Evolutionary conservation across 2,797 vertebrate species (phyloP), one percentile per base, ranked within the genome.

Genomic region (Choloepus didactylus): DNA sequence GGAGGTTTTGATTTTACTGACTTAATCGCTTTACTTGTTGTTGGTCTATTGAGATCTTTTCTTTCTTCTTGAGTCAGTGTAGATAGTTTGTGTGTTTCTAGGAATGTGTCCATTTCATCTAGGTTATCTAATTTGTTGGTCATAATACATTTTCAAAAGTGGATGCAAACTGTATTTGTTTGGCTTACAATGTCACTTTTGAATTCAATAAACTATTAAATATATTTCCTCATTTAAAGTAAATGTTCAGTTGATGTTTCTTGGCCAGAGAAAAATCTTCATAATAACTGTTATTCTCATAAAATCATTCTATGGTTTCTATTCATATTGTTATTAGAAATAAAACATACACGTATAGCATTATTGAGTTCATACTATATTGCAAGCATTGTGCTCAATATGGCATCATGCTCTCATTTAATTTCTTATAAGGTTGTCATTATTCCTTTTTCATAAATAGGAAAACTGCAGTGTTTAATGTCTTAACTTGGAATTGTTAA

Each of bases 131-230:
- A 56, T 19, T 19, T 54, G 3, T 56, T 56, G 54, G 54, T 60
- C 11, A 8, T 72, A 62, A 21, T 38, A 46, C 3, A 54, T 10
- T 87, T 62, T 94, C 60, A 25, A 69, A 54, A 89, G 21, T 56
- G 18, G 54, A 56, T 16, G 54, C 8, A 79, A 91, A 49, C 23
- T 59, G 0, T 16, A 91, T 91, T 89, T 87, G 3, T 46, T 60
- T 81, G n/a, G 67, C 46, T 16, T 73, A 2, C 3, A 54, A 64
- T 76, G 9, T 12, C 1, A 59, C 70, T 75, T 92, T 93, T 83
- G 16, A 87, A 82, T 77, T 83, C 46, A 94, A 82, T 54, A 95
- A 64, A 1, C 14, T 64, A 59, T 79, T 79, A 69, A 66, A 54
- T 88, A 16, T 82, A 83, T 49, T 51, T 80, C 0, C 79, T n/a